Base-by-base conservation (phyloP, 2,113 vertebrate species). In the Scytalopus superciliaris region DNA sequence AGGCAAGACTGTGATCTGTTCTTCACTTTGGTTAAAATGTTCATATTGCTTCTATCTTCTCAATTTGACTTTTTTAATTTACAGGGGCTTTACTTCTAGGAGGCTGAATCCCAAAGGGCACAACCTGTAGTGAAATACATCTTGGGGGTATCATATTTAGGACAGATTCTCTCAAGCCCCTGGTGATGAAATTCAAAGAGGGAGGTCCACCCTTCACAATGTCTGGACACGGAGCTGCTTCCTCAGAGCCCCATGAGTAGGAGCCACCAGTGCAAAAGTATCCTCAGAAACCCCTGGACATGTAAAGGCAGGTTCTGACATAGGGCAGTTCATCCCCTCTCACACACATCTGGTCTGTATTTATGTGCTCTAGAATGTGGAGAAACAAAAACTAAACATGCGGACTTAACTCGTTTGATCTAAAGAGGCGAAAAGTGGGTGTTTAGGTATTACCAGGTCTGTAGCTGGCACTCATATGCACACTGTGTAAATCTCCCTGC, bases 391-490 rank as follows among this genome's bases (percentile, higher is more conserved):
- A 53, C 22, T 66, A 47, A 92, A 70, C 59, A 78, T 78, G 73
- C 2, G 45, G 92, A 69, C 39, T 81, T 89, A 69, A 69, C 39
- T 52, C 47, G 52, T 67, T 92, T 84, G 52, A 74, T 69, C 87
- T 91, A 76, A 91, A 90, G 91, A 96, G 87, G 84, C 96, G 94
- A 94, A 91, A 97, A 97, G 85, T 91, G 37, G 68, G 83, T 96
- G 94, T 95, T 94, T 56, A 73, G 84, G 9, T 74, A 91, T 96
- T 95, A 85, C 72, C 75, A 14, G 40, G 67, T 84, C 84, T 94
- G 69, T 90, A 72, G 80, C 66, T 94, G 87, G 89, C 69, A 81
- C 82, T 76, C 39, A 6, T 18, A 35, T 12, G 53, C 9, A 73
- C 33, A 5, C 44, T 10, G 37, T 44, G 53, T 68, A 94, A 94